Evolutionary conservation across 2,113 vertebrate species (phyloP).

Genomic region (Pterocles burchelli): DNA sequence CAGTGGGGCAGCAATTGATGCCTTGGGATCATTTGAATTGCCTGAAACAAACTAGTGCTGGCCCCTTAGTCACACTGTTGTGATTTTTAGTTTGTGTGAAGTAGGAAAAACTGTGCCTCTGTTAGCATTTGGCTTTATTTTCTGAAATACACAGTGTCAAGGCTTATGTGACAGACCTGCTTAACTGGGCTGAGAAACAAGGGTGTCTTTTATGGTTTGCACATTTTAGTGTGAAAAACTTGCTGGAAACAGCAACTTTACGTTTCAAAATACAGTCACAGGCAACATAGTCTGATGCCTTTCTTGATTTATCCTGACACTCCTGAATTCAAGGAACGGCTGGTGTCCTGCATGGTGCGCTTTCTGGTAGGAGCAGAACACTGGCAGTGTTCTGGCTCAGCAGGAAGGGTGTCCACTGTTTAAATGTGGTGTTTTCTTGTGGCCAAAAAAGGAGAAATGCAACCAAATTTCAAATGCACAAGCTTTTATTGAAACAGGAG

Average conservation of each 20-base stretch:
- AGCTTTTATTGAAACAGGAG: neutral
- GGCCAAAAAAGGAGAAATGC: neutral
- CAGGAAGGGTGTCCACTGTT: neutral
- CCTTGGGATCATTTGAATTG: neutral
- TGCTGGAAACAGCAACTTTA: neutral
- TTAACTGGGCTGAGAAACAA: neutral
- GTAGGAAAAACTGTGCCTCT: neutral
- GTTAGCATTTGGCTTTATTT: neutral
- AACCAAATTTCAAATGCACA: neutral
- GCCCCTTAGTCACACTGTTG: neutral
- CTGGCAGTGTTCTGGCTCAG: neutral
- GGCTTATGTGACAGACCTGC: neutral
- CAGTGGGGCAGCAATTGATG: neutral
- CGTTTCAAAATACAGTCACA: neutral
- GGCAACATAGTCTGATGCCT: neutral
- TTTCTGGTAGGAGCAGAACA: neutral
- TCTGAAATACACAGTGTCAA: fast-evolving
- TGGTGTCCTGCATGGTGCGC: neutral
- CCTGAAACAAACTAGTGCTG: neutral
- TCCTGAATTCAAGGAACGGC: neutral
- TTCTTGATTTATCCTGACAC: neutral
- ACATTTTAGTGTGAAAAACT: neutral
- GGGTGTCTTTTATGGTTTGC: neutral
- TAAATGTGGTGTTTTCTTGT: neutral
- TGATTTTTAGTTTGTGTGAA: neutral